Evolutionary conservation across 2,888 invertebrate genomes (phyloP).

Genomic region (Drosophila helvetica): DNA sequence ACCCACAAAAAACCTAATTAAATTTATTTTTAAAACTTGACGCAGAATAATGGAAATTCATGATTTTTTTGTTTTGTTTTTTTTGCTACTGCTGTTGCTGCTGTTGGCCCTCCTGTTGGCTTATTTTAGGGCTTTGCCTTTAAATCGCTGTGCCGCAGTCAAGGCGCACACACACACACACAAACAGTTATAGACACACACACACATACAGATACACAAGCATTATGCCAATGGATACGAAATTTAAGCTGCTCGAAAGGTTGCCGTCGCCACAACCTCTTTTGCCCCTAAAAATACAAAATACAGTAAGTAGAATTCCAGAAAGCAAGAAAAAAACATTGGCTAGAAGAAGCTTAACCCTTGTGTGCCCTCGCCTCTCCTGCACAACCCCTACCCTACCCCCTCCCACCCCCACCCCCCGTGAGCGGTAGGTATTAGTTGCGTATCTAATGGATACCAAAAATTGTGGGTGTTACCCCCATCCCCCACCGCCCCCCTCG

Average conservation of each 20-base stretch:
- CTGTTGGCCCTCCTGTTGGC: constrained; percentile 67
- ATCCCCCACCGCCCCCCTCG: not conserved
- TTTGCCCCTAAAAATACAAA: constrained; percentile 71
- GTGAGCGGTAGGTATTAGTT: constrained; percentile 53
- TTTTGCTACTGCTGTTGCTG: constrained; percentile 26
- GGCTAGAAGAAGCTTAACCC: constrained; percentile 25
- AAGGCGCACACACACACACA: constrained; percentile 42
- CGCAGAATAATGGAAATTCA: constrained; percentile 32
- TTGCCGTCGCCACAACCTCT: constrained; percentile 25
- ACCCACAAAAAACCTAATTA: constrained; percentile 57
- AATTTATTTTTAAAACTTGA: constrained; percentile 62
- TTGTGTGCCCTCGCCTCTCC: constrained; percentile 10
- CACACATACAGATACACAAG: constrained; percentile 23
- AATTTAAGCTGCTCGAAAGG: constrained; percentile 70
- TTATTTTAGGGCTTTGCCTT: constrained; percentile 73
- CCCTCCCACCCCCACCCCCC: not conserved
- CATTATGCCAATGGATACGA: constrained; percentile 59
- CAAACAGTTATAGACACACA: constrained; percentile 16
- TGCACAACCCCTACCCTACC: too few species aligned
- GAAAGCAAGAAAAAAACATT: not conserved
- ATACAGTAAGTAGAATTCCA: constrained; percentile 51
- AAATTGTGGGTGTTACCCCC: constrained; percentile 45
- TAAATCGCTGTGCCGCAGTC: constrained; percentile 64
- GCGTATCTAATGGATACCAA: constrained; percentile 75
- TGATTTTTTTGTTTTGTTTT: constrained; percentile 47